Evolutionary conservation across 2,797 vertebrate genomes (phyloP), one percentile per base, ranked within the genome.

Genomic region (Diceros bicornis): DNA sequence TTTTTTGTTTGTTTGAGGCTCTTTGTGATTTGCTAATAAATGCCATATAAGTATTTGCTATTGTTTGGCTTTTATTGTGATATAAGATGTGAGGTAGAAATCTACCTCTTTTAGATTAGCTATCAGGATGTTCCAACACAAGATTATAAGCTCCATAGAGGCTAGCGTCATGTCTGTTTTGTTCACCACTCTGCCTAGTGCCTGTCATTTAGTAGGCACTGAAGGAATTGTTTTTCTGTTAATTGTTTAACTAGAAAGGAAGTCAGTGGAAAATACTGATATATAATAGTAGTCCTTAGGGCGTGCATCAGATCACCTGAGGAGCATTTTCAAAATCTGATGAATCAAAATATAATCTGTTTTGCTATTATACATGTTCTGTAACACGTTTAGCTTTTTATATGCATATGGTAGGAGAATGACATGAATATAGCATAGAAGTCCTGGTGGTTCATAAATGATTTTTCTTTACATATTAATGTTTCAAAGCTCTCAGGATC

Each of bases 161-260:
- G 61, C 3, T 23, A 18, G 34, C 21, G 29, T 79, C 21, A 14
- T 74, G 27, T 32, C 55, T 66, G 18, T 85, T 92, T 89, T 55
- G n/a, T 52, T 82, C 62, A 78, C 32, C 32, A 18, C 14, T 82
- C 55, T 97, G 1, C 34, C 57, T 89, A 44, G 59, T 89, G 86
- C 77, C 34, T 89, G 17, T 84, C 34, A 21, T 61, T 37, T 69
- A 55, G 64, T 85, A 75, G 64, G 9, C 34, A 47, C 34, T 83
- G 9, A 41, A 57, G n/a, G 47, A 78, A 71, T 85, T 89, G 47
- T 1, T 20, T 68, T 89, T 77, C 57, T 85, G 69, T 84, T 55
- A 84, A 84, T 68, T 94, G 29, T 94, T 95, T 81, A 86, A 89
- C 9, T 72, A 71, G 44, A 89, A 85, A 7, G 41, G 57, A 34